Conservation (phyloP, 2,113 vertebrate genomes). For the Pedionomus torquatus region DNA sequence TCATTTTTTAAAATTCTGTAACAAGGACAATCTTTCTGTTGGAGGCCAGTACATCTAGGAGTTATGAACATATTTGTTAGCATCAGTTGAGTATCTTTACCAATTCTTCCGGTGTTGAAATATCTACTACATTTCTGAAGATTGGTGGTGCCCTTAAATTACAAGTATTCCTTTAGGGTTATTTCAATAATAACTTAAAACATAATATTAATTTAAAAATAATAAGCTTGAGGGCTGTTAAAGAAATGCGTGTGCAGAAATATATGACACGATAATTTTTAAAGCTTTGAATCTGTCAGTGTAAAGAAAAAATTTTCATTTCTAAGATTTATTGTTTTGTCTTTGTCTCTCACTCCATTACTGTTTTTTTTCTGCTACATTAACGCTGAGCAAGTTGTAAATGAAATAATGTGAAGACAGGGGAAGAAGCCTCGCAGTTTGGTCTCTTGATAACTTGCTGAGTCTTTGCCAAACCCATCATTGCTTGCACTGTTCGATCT, state of each 20-base stretch:
- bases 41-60: background rate
- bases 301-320: slow-evolving; percentile 32
- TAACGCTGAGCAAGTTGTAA: slow-evolving; percentile 22
- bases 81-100: background rate
- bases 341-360: background rate
- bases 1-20: background rate
- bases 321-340: slow-evolving; percentile 15
- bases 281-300: slow-evolving; percentile 7
- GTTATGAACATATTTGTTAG: background rate
- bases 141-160: background rate
- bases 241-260: background rate
- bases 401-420: background rate
- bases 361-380: slow-evolving; percentile 26
- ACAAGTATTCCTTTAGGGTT: background rate
- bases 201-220: background rate
- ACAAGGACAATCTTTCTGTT: background rate
- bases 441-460: background rate
- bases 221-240: background rate
- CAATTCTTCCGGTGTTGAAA: background rate
- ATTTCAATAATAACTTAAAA: background rate
- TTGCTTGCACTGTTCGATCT: background rate
- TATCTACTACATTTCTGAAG: background rate
- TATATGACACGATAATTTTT: background rate
- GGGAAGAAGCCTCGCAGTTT: background rate
- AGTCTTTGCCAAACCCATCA: background rate